Evolutionary conservation across 2,888 invertebrate genomes (phyloP).

Genomic region (Perizoma flavofasciatum): DNA sequence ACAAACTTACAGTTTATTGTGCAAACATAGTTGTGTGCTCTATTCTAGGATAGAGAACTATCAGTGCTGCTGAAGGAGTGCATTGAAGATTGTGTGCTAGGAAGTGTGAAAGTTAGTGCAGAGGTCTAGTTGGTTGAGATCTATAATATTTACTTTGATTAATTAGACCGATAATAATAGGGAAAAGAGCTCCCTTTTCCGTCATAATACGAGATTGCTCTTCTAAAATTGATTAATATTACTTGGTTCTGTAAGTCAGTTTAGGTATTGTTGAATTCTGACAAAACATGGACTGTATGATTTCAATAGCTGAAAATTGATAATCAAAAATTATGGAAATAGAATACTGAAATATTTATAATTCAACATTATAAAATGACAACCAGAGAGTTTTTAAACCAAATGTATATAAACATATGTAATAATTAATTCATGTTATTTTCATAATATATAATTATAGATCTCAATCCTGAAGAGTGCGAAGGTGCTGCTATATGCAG

Average conservation of each 20-base stretch:
- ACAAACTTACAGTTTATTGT: conserved; percentile 70
- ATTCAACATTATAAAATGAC: too few species aligned
- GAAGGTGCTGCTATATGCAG: conserved; percentile 77
- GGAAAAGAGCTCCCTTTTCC: too few species aligned
- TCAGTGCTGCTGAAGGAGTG: conserved; percentile 71
- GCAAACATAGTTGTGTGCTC: conserved; percentile 72
- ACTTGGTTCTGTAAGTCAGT: too few species aligned
- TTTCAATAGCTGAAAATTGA: too few species aligned
- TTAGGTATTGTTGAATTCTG: too few species aligned
- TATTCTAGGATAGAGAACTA: conserved; percentile 78
- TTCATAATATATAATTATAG: conserved; percentile 57
- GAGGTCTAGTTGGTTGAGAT: conserved; percentile 71
- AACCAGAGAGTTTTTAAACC: too few species aligned
- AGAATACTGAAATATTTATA: too few species aligned
- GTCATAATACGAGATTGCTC: too few species aligned
- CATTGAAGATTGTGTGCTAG: conserved; percentile 77
- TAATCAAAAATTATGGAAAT: too few species aligned
- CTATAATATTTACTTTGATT: conserved; percentile 55
- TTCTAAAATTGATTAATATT: too few species aligned
- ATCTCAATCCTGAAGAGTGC: conserved; percentile 71
- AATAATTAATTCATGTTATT: neutral
- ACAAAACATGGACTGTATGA: too few species aligned
- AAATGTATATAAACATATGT: too few species aligned
- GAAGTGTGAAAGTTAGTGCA: conserved; percentile 78
- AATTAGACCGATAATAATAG: neutral